Evolutionary conservation across 2,888 invertebrate genomes (phyloP).

Genomic region (Luffia ferchaultella): DNA sequence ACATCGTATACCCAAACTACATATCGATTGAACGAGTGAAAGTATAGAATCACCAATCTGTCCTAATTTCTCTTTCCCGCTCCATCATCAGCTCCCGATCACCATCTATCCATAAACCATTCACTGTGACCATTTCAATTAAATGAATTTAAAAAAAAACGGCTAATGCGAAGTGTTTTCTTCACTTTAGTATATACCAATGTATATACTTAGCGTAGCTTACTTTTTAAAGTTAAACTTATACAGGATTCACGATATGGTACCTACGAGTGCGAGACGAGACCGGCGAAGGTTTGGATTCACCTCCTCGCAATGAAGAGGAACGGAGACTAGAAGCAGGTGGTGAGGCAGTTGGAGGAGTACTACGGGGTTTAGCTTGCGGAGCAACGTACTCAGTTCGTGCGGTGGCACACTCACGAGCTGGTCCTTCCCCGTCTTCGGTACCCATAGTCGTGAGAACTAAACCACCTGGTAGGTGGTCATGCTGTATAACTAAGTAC

Average conservation of each 20-base stretch:
- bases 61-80: too few relatives aligned
- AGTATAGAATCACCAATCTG: not conserved
- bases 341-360: slow-evolving; percentile 39
- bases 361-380: slow-evolving; percentile 42
- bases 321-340: slow-evolving; percentile 46
- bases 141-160: too few relatives aligned
- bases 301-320: slow-evolving; percentile 35
- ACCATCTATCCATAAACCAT: not conserved
- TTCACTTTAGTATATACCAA: too few relatives aligned
- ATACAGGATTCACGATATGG: slow-evolving; percentile 45
- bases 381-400: slow-evolving; percentile 50
- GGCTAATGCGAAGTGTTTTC: too few relatives aligned
- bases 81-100: too few relatives aligned
- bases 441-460: slow-evolving; percentile 44
- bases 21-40: too few relatives aligned
- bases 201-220: too few relatives aligned
- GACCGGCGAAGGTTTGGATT: slow-evolving; percentile 34
- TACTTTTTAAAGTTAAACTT: too few relatives aligned
- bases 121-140: not conserved
- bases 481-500: too few relatives aligned
- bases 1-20: too few relatives aligned
- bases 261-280: slow-evolving; percentile 53
- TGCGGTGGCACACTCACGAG: slow-evolving; percentile 48
- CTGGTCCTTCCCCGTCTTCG: slow-evolving; percentile 45
- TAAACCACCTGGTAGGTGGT: slow-evolving; percentile 47